Conservation (phyloP, 2,113 vertebrate species). For the Gallinago jamesoni region DNA sequence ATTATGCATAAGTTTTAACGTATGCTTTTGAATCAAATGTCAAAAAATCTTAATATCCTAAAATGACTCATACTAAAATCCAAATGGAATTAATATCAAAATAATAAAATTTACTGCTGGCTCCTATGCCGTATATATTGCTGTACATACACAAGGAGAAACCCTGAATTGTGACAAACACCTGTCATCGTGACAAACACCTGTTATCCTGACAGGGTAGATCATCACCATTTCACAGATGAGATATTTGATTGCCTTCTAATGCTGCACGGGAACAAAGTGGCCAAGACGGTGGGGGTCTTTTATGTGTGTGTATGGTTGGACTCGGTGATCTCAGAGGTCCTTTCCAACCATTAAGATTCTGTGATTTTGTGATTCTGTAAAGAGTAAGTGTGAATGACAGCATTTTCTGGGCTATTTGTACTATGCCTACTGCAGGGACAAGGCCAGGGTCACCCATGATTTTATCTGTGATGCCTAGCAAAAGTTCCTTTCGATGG, state of each 20-base stretch:
- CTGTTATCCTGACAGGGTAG: background rate
- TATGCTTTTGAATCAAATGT: background rate
- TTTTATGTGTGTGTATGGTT: too few species aligned
- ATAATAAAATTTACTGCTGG: background rate
- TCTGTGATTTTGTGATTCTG: too few species aligned
- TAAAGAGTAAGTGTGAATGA: background rate
- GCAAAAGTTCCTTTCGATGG: background rate
- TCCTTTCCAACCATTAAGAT: too few species aligned
- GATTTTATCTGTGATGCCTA: background rate
- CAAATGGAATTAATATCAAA: background rate
- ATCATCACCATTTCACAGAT: background rate
- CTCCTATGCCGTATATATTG: background rate
- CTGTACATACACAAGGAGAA: background rate
- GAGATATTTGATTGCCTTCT: background rate
- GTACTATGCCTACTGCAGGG: background rate
- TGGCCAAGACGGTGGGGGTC: too few species aligned
- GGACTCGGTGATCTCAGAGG: too few species aligned
- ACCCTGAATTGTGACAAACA: background rate
- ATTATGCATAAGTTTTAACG: background rate
- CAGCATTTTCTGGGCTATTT: background rate
- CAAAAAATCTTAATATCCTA: background rate
- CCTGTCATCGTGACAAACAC: background rate
- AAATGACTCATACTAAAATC: background rate
- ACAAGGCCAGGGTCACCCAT: background rate
- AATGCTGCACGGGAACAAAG: background rate